Percentiles rank a stretch among this genome's conserved stretches.
phyloP scores from a whole-genome alignment of 2,888 invertebrate species.

The Drosophila eohydei region DNA sequence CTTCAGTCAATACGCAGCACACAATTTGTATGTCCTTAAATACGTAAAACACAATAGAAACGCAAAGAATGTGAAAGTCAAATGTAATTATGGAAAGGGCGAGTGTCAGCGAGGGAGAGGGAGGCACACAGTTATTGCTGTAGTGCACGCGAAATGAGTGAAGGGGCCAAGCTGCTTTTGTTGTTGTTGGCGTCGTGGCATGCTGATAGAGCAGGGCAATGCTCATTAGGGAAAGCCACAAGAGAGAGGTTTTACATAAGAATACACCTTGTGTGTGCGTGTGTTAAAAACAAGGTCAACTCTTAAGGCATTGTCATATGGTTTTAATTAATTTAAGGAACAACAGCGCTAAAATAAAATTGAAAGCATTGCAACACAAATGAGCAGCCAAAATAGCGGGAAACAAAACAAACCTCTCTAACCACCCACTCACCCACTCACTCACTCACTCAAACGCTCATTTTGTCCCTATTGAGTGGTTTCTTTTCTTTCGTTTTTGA shows the following conservation, averaged over 20 bases:
- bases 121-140: slow-evolving; percentile 11
- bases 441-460: not conserved
- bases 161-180: not conserved
- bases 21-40: not conserved
- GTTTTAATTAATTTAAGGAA: slow-evolving; percentile 63
- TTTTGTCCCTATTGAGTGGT: slow-evolving; percentile 36
- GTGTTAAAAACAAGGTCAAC: slow-evolving; percentile 78
- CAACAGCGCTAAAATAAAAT: slow-evolving; percentile 19
- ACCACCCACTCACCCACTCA: not conserved
- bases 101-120: not conserved
- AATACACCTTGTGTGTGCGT: slow-evolving; percentile 27
- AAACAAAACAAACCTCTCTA: slow-evolving; percentile 16
- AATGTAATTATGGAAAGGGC: not conserved
- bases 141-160: slow-evolving; percentile 21
- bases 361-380: slow-evolving; percentile 52
- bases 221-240: slow-evolving; percentile 44
- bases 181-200: slow-evolving; percentile 39
- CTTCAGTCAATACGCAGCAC: not conserved
- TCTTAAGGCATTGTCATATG: slow-evolving; percentile 77
- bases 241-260: slow-evolving; percentile 42
- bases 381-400: slow-evolving; percentile 29
- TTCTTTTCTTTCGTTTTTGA: slow-evolving; percentile 13
- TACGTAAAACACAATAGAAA: not conserved
- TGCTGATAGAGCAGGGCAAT: slow-evolving; percentile 39
- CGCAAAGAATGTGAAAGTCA: not conserved